phyloP scores from a whole-genome alignment of 2,888 invertebrate species.

The Panopea generosa region DNA sequence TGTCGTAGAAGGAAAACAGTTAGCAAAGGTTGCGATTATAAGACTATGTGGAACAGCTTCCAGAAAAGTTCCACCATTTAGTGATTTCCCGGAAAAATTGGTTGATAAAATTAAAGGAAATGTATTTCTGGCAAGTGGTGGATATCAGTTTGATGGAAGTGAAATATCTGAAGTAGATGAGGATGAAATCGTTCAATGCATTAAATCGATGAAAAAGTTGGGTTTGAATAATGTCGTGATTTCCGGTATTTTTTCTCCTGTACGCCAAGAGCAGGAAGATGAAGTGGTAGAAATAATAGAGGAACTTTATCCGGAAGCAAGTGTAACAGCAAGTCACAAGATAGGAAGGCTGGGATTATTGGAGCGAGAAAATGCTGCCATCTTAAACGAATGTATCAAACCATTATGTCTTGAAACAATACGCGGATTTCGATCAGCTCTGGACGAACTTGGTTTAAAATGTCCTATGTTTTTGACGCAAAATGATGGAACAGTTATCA shows the following conservation, averaged over 20 bases:
- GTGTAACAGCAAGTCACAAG: conserved; percentile 76
- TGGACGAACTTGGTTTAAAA: conserved; percentile 69
- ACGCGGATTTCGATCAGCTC: conserved; percentile 69
- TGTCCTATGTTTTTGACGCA: conserved; percentile 82
- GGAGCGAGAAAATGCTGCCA: conserved; percentile 83
- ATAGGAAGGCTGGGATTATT: conserved; percentile 81
- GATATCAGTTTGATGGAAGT: conserved; percentile 79
- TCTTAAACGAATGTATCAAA: conserved; percentile 81
- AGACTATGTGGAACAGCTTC: conserved; percentile 81
- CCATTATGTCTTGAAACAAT: conserved; percentile 76
- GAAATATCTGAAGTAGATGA: conserved; percentile 70
- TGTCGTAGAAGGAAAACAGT: conserved; percentile 75
- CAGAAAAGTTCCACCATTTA: conserved; percentile 75
- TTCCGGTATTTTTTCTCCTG: conserved; percentile 80
- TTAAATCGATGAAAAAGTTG: conserved; percentile 54
- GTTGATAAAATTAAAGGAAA: conserved; percentile 61
- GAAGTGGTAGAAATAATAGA: conserved; percentile 65
- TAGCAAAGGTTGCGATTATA: conserved; percentile 78
- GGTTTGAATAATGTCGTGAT: conserved; percentile 75
- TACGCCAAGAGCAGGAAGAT: conserved; percentile 74
- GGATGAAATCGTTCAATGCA: conserved; percentile 68
- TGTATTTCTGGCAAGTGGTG: conserved; percentile 74
- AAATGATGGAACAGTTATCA: conserved; percentile 83
- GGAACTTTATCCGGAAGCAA: conserved; percentile 69
- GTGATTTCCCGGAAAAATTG: conserved; percentile 77